Base-by-base conservation (phyloP, 1,140 invertebrate genomes). In the Leptinotarsa lineolata region DNA sequence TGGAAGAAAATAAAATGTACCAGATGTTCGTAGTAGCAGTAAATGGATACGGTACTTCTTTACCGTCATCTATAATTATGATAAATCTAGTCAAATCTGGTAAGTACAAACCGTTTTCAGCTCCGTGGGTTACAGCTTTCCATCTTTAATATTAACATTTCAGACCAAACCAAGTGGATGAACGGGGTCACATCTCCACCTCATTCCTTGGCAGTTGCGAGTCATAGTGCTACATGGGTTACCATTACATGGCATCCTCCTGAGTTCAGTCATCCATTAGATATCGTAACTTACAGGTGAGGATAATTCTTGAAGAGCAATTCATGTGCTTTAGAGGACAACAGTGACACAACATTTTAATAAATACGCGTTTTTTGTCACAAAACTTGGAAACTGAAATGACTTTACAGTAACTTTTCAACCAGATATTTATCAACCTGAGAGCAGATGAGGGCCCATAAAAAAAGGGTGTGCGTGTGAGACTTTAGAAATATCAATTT, bases 201-300 rank as follows among this genome's bases (percentile, higher is more conserved):
- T 0, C 92, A 94, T 81, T 91, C 91, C 1, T 83, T 95, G 20
- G 88, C 92, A 3, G 89, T 95, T n/a, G 89, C 90, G 2, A 89
- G 88, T 68, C 92, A 92, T 76, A 92, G 91, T 66, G 92, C 92
- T 24, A 92, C 91, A 12, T 93, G 90, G 87, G 89, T 94, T 68
- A 91, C 92, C 8, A 87, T 94, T 45, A 88, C 88, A 39, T 94
- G 93, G 93, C 92, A 94, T 80, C 92, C 93, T 16, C 93, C 93
- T 1, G 90, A 92, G 82, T 91, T 92, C 83, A 91, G 91, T 58
- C 89, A 92, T 83, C 92, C 92, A 0, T 89, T 91, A 44, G 92
- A 94, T 80, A 88, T 90, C 77, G 89, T 94, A 20, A 86, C 88
- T 4, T 94, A 93, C 83, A 91, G 87, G 91, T 92, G 84, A 86